phyloP scores from a whole-genome alignment of 2,797 vertebrate genomes.

The Onychomys torridus region DNA sequence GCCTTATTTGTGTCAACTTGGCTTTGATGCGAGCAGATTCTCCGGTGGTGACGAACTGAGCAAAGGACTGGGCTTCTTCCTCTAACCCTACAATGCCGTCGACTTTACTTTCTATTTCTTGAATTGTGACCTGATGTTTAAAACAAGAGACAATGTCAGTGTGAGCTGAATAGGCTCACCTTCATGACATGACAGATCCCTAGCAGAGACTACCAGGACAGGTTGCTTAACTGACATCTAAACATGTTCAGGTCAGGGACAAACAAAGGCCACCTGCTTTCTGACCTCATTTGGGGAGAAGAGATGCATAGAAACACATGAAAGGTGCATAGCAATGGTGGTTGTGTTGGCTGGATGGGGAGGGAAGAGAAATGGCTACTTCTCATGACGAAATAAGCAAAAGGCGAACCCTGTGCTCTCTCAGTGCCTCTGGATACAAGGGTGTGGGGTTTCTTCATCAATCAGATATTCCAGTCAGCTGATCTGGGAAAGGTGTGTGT shows the following conservation, averaged over 20 bases:
- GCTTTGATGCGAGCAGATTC: conserved; percentile 95
- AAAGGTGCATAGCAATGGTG: background rate
- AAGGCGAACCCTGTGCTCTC: background rate
- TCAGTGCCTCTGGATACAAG: background rate
- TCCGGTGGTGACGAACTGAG: conserved; percentile 94
- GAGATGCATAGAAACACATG: background rate
- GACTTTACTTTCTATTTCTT: conserved; percentile 90
- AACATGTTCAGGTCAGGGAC: background rate
- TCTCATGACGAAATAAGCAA: background rate
- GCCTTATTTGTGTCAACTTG: conserved; percentile 94
- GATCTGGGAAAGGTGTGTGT: background rate
- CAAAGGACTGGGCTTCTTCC: conserved; percentile 91
- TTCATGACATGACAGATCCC: background rate
- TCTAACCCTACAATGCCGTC: conserved; percentile 91
- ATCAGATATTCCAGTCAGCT: background rate
- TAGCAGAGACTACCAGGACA: background rate
- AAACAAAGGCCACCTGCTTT: background rate
- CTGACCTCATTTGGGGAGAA: background rate
- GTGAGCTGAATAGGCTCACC: background rate
- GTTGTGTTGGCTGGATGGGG: accelerated
- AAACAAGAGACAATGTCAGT: conserved; percentile 73
- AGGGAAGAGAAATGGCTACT: background rate
- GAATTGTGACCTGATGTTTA: conserved; percentile 88
- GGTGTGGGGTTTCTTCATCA: no score
- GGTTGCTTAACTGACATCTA: background rate